Base-by-base conservation (phyloP, 2,113 vertebrate species). In the Pseudorhombus dupliciocellatus region DNA sequence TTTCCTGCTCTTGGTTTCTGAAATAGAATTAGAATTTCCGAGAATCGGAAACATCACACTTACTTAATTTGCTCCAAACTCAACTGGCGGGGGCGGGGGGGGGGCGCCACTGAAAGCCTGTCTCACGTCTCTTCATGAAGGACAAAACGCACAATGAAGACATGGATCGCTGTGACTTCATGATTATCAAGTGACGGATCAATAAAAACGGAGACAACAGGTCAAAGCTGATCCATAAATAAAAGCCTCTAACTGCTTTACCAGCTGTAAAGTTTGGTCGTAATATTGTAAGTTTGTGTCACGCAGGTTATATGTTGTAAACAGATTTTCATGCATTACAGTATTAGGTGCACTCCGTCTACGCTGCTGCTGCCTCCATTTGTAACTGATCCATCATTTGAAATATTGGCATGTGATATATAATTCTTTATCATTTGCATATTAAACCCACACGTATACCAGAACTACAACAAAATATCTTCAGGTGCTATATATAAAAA, bases 381-480 rank as follows among this genome's bases (percentile, higher is more conserved):
- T 74, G 28, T 37, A 67, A 84, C 61, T 66, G 81, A 91, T 87
- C 79, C 44, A 42, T 83, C 70, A 77, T 78, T 75, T 86, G 77
- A 80, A 60, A 65, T 73, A 79, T 62, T 74, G 60, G 79, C 62
- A 69, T 81, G 69, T 55, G 75, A 80, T 77, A 64, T 12, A 28
- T 65, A 80, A 66, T 31, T 67, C 42, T 50, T 72, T 69, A 48
- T 28, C 80, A 42, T 80, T 85, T 78, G 79, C 70, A 84, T 88
- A 84, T 84, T 84, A 87, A 88, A 88, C 75, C 82, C 82, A 92
- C 87, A 85, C 75, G 76, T 88, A 87, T 63, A 90, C 73, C 77
- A 84, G 80, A 83, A 88, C 87, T 90, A 91, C 87, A 78, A 90
- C 90, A 92, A 93, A 92, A 91, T 91, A 92, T 87, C 76, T 86